Conservation (phyloP, 2,888 invertebrate species). For the Tenthredo scrophulariae region DNA sequence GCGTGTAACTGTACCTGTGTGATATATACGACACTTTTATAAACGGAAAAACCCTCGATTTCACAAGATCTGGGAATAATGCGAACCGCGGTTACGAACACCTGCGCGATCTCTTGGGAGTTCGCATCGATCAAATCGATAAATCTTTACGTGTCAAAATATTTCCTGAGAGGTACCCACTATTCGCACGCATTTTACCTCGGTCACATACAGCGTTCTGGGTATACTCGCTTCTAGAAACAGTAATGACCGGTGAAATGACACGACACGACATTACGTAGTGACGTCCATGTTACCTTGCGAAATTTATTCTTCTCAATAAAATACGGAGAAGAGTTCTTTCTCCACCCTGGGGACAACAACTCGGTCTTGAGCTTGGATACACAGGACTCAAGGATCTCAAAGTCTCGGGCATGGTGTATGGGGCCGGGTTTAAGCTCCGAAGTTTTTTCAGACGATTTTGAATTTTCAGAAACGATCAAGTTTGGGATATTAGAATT, state of each 20-base stretch:
- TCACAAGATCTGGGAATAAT: background rate
- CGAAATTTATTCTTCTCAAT: background rate
- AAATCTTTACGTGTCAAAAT: constrained; percentile 74
- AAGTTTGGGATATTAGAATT: no score
- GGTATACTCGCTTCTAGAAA: background rate
- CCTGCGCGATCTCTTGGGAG: constrained; percentile 69
- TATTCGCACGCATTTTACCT: constrained; percentile 30
- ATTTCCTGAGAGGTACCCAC: constrained; percentile 66
- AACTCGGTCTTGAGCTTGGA: background rate
- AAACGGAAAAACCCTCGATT: background rate
- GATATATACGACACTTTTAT: background rate
- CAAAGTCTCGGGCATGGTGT: background rate
- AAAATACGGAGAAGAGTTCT: background rate
- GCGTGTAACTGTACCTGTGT: background rate
- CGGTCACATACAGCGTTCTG: background rate
- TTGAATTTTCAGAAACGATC: no score
- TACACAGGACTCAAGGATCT: background rate
- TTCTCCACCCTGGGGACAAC: constrained; percentile 17
- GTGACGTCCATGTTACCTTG: background rate
- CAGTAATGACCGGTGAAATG: background rate
- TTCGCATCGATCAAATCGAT: constrained; percentile 73
- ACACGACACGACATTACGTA: no score
- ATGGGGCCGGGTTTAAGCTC: no score
- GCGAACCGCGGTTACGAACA: background rate
- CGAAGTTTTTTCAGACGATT: no score